phyloP scores from a whole-genome alignment of 2,113 vertebrate genomes.

The Xiphophorus maculatus region DNA sequence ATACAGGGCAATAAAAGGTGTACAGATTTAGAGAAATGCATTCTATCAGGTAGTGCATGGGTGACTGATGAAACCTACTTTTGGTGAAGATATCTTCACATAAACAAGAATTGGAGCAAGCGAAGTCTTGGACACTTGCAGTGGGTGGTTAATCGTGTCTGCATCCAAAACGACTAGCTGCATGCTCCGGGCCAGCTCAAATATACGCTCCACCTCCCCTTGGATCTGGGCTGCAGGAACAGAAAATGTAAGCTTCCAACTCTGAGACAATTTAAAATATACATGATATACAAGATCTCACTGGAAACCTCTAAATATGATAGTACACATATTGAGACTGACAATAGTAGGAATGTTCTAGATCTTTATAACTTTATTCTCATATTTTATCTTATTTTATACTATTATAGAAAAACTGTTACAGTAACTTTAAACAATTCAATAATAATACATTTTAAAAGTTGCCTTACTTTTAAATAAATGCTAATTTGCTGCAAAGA shows the following conservation, averaged over 20 bases:
- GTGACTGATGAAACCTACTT: conserved; percentile 76
- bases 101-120: conserved; percentile 95
- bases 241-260: conserved; percentile 6
- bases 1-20: neutral
- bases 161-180: conserved; percentile 95
- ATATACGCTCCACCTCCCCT: conserved; percentile 98
- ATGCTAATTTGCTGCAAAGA: neutral
- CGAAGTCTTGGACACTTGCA: conserved; percentile 96
- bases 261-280: neutral
- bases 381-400: neutral
- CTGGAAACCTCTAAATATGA: neutral
- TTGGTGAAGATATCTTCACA: conserved; percentile 97
- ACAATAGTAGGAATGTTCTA: neutral
- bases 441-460: neutral
- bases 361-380: neutral
- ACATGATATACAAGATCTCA: neutral
- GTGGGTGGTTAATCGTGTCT: conserved; percentile 95
- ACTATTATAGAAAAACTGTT: neutral
- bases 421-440: too few relatives aligned
- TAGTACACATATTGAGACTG: neutral
- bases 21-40: neutral
- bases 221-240: conserved; percentile 92
- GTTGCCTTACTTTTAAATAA: neutral
- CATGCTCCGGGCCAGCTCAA: conserved; percentile 94
- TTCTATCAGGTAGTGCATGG: neutral